Evolutionary conservation across 2,888 invertebrate genomes (phyloP).

Genomic region (Zonitis immaculata): DNA sequence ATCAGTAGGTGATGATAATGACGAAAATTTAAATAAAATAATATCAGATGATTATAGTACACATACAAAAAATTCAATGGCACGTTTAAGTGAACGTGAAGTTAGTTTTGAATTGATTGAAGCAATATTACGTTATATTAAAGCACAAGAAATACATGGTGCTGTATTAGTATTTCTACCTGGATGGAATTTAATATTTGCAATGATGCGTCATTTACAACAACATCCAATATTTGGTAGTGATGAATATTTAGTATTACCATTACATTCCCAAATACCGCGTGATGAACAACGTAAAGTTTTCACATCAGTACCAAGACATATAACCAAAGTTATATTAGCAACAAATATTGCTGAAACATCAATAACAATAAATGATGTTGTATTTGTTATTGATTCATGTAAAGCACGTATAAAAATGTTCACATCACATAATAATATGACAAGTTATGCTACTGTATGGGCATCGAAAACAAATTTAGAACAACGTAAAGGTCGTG

Average conservation of each 20-base stretch:
- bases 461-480: constrained; percentile 94
- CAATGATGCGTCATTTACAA: constrained; percentile 79
- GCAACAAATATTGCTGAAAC: constrained; percentile 99
- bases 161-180: constrained; percentile 91
- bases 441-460: constrained; percentile 97
- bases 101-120: constrained; percentile 91
- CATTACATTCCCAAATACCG: constrained; percentile 96
- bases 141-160: constrained; percentile 60
- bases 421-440: constrained; percentile 97
- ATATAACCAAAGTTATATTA: constrained; percentile 87
- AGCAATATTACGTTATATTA: constrained; percentile 64
- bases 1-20: constrained; percentile 54
- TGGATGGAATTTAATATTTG: constrained; percentile 96
- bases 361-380: constrained; percentile 96
- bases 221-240: constrained; percentile 59
- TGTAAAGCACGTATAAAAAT: constrained; percentile 97
- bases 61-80: constrained; percentile 66
- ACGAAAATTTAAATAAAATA: constrained; percentile 71
- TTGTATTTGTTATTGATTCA: constrained; percentile 95
- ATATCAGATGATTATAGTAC: constrained; percentile 29
- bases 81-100: constrained; percentile 82
- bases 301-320: constrained; percentile 79
- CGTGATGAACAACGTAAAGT: constrained; percentile 92
- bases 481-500: constrained; percentile 88
- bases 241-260: constrained; percentile 70